Evolutionary conservation across 92 coral and sea anemone genomes (phyloP).

Genomic region (Phenganax marumi): DNA sequence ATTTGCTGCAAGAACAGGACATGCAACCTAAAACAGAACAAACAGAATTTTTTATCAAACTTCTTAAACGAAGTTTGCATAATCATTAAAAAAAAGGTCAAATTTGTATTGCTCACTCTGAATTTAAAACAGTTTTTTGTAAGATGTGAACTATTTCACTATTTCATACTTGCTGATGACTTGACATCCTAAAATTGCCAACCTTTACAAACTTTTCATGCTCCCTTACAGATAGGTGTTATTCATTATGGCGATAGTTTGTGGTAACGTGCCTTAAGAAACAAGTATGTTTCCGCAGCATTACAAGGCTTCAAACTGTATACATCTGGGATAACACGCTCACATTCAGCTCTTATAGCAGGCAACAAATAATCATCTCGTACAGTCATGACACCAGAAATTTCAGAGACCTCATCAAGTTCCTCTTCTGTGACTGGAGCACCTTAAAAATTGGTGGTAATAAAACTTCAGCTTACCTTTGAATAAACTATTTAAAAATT

Average conservation of each 20-base stretch:
- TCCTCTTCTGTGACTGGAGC: conserved; percentile 32
- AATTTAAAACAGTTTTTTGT: no score
- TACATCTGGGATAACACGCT: conserved; percentile 57
- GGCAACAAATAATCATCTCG: conserved; percentile 60
- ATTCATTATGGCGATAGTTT: conserved; percentile 5
- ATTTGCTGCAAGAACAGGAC: no score
- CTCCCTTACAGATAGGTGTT: neutral
- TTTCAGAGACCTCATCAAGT: conserved; percentile 56
- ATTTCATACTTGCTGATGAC: neutral
- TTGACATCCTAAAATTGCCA: neutral
- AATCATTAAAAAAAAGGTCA: no score
- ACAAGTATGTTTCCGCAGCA: conserved; percentile 59
- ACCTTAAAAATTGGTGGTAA: neutral
- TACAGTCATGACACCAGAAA: conserved; percentile 59
- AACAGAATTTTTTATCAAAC: no score
- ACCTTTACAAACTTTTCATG: neutral
- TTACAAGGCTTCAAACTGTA: conserved; percentile 57
- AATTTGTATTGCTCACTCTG: no score
- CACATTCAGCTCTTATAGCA: conserved; percentile 56
- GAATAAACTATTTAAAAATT: neutral
- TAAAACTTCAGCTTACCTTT: neutral
- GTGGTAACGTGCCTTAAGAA: conserved; percentile 33
- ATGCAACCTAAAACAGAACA: no score
- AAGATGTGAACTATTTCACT: neutral
- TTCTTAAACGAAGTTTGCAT: no score